Evolutionary conservation across 2,888 invertebrate species (phyloP).

Genomic region (Abrostola triplasia): DNA sequence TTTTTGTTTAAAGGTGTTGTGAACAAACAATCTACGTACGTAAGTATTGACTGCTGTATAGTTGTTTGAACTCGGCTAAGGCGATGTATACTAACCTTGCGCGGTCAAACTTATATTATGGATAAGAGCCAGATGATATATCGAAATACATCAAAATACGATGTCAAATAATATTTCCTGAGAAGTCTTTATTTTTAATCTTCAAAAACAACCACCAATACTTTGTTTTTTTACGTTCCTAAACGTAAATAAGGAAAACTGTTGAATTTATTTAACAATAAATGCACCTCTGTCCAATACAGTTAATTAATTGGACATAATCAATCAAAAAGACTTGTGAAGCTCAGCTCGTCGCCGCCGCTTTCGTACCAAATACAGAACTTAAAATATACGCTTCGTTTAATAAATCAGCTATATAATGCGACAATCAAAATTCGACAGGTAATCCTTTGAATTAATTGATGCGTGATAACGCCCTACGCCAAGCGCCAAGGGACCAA

Average conservation of each 20-base stretch:
- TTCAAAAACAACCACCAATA: too few relatives aligned
- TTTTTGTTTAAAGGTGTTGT: too few relatives aligned
- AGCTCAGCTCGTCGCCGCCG: slow-evolving; percentile 47
- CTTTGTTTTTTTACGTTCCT: too few relatives aligned
- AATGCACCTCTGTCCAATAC: slow-evolving; percentile 35
- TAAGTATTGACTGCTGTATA: too few relatives aligned
- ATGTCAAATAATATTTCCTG: too few relatives aligned
- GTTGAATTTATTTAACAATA: slow-evolving; percentile 32
- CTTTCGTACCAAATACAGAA: slow-evolving; percentile 63
- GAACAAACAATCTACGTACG: too few relatives aligned
- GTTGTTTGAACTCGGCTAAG: too few relatives aligned
- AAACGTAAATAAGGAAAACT: slow-evolving; percentile 40
- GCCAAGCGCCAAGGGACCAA: slow-evolving; percentile 56
- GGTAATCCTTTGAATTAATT: slow-evolving; percentile 72
- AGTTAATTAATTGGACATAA: slow-evolving; percentile 56
- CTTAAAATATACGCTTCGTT: slow-evolving; percentile 66
- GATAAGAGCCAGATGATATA: too few relatives aligned
- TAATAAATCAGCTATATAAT: slow-evolving; percentile 73
- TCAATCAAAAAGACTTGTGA: slow-evolving; percentile 64
- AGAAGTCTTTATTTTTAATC: too few relatives aligned
- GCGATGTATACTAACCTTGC: too few relatives aligned
- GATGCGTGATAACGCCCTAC: slow-evolving; percentile 63
- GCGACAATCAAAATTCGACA: slow-evolving; percentile 74
- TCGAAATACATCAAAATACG: too few relatives aligned
- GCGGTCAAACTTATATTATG: too few relatives aligned